A percentile compares a stretch with the other conserved stretches of the same genome.
Conservation (phyloP, 2,888 invertebrate genomes). For the Leptodirus hochenwartii region DNA sequence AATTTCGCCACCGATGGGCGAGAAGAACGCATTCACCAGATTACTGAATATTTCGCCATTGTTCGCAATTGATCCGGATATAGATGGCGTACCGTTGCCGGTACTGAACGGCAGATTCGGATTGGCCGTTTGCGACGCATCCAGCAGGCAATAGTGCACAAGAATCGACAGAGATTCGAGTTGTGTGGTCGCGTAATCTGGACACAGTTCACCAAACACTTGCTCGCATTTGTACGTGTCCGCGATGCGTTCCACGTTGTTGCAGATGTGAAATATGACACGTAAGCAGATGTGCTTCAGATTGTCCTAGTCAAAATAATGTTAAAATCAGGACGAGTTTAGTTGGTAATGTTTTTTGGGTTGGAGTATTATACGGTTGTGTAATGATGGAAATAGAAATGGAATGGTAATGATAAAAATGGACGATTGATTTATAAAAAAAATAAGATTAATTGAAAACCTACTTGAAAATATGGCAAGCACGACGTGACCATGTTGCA, state of each 20-base stretch:
- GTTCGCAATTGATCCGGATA: slow-evolving; percentile 35
- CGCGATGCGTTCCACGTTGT: slow-evolving; percentile 43
- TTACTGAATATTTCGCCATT: slow-evolving; percentile 62
- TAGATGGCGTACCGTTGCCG: slow-evolving; percentile 13
- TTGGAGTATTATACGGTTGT: too few relatives aligned
- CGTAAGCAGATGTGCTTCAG: slow-evolving; percentile 59
- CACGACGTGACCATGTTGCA: slow-evolving; percentile 62
- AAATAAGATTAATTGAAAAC: too few relatives aligned
- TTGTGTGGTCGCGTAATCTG: slow-evolving; percentile 62
- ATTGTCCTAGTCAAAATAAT: too few relatives aligned
- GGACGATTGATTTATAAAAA: too few relatives aligned
- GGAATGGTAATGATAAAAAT: too few relatives aligned
- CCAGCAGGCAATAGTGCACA: slow-evolving; percentile 63
- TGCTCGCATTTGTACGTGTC: slow-evolving; percentile 21
- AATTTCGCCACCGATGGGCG: slow-evolving; percentile 31
- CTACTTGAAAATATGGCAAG: slow-evolving; percentile 64
- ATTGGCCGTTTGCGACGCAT: slow-evolving; percentile 30
- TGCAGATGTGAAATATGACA: slow-evolving; percentile 62
- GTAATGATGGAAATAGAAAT: too few relatives aligned
- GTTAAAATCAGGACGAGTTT: too few relatives aligned
- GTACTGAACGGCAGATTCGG: slow-evolving; percentile 19
- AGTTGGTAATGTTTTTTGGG: too few relatives aligned
- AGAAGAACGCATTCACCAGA: slow-evolving; percentile 63
- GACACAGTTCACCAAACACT: slow-evolving; percentile 35
- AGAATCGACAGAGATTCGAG: slow-evolving; percentile 61